Evolutionary conservation across 2,888 invertebrate genomes (phyloP), one percentile per base, ranked within the genome.

Genomic region (Drosophila picticornis): DNA sequence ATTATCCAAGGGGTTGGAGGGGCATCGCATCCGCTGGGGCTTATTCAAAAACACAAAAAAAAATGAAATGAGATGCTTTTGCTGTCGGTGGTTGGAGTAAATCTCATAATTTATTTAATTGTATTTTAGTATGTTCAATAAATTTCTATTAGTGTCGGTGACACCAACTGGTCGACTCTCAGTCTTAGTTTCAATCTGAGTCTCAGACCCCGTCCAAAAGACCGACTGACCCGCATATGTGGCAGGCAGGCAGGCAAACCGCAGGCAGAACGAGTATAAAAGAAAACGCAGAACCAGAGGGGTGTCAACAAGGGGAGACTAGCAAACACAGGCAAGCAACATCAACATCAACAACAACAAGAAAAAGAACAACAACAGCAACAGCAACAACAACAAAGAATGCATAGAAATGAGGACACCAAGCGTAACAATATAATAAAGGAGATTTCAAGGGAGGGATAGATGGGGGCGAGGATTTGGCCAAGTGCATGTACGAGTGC

Each of bases 101-200:
- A 87, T 87, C 90, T 90, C 89, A 87, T 90, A 90, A 87, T 87
- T 90, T 87, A 87, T 87, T 87, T 87, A 87, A 87, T 87, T 87
- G 85, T 84, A 87, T 86, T 87, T 90, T 90, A 86, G 90, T 86
- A 78, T 81, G 81, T 81, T 86, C 87, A 83, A 87, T 87, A 87
- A 87, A 87, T 87, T 90, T 90, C 75, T 86, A 87, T 87, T 90
- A 90, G 90, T 76, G 85, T 75, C 75, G 52, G 64, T 72, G 81
- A 68, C 78, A 72, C 77, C 80, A 64, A 56, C 66, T 50, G 65
- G 52, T 46, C 62, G 34, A 43, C 43, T 57, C 25, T 25, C 46
- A 36, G 11, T 31, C 43, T 13, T 43, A n/a, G 16, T 57, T 22
- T 25, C 46, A 36, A 9, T 31, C 43, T 13, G 43, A n/a, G 16